Base-by-base conservation (phyloP, 2,888 invertebrate species). In the Cynaeus angustus region DNA sequence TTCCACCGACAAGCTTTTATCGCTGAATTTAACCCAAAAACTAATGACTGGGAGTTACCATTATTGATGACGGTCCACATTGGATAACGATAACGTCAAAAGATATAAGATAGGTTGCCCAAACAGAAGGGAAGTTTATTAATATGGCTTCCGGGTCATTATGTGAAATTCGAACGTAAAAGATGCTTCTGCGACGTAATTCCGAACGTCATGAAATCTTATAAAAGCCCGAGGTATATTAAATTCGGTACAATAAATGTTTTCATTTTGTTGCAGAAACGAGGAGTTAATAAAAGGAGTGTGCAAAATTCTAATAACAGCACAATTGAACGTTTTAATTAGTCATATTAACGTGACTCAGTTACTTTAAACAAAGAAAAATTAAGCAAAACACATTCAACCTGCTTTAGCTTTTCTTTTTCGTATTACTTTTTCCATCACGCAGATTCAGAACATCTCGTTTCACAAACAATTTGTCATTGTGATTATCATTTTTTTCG, bases 71-170 rank as follows among this genome's bases (percentile, higher is more conserved):
- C 7, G 30, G 52, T 53, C 33, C 7, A 26, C 52, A 33, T 21
- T 58, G 58, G 58, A 8, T 16, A 43, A 26, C 58, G 58, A 58
- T 58, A 43, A 58, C 28, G 58, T 58, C 45, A 41, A 28, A 56
- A 38, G 55, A 55, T 55, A 55, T 41, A 4, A 38, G 13, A 50
- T 10, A 55, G 55, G 14, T 38, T 28, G 14, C 10, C 55, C 55
- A 55, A 43, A 21, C 12, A 26, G 12, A 43, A 30, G 8, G 26
- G 26, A 21, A 12, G 58, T 43, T 58, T 58, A 58, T 43, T 58
- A 58, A 58, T 43, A 58, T 26, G 28, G 58, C 58, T 45, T 53
- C 58, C 38, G 13, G 26, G 43, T 38, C 53, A 53, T 53, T 53
- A 13, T 33, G 28, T 13, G 12, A 13, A 26, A 53, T 53, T 13